Base-by-base conservation (phyloP, 64 coral and sea anemone species). In the Acropora yongei region DNA sequence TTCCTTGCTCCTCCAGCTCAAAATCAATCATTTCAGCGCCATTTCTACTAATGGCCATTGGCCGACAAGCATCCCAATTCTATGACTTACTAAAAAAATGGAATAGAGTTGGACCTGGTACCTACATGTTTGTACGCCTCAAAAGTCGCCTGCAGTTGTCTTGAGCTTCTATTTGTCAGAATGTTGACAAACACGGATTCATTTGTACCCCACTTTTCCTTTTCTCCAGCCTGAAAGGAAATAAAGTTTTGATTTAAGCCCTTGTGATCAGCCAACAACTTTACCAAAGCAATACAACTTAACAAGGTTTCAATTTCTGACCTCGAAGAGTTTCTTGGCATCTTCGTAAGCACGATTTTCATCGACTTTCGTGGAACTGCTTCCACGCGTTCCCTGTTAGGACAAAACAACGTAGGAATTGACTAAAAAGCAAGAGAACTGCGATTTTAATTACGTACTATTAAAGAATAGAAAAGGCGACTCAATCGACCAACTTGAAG, bases 191-290 rank as follows among this genome's bases (percentile, higher is more conserved):
- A 95, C 14, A 90, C 74, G 1, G 88, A 90, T 12, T 95, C 93
- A n/a, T 95, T 81, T 47, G 93, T 95, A 7, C 88, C 88, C 93
- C 93, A 95, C 49, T 68, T 95, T 12, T 85, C 79, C 45, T 78
- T 78, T 50, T 93, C 91, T 16, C 91, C 91, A 20, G 91, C 91
- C 91, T 93, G 75, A 4, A 78, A 41, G 2, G 75, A 1, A 4
- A 5, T 7, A 17, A 75, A 74, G 2, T 1, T 30, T 5, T 11
- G 74, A 16, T 14, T 46, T 43, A 78, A 78, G 19, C 19, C 68
- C 39, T 20, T 4, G 2, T 20, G 63, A 71, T 30, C 0, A 71
- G 39, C 68, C 5, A 17, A 7, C 2, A 17, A 2, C 2, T 13
- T 8, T 66, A 13, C 14, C 9, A 66, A 2, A 9, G 68, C 0